These are phyloP conservation scores for Crotalus tigris DNA, from an alignment of 2,113 vertebrate genomes.

Conservation along the genomic window DNA sequence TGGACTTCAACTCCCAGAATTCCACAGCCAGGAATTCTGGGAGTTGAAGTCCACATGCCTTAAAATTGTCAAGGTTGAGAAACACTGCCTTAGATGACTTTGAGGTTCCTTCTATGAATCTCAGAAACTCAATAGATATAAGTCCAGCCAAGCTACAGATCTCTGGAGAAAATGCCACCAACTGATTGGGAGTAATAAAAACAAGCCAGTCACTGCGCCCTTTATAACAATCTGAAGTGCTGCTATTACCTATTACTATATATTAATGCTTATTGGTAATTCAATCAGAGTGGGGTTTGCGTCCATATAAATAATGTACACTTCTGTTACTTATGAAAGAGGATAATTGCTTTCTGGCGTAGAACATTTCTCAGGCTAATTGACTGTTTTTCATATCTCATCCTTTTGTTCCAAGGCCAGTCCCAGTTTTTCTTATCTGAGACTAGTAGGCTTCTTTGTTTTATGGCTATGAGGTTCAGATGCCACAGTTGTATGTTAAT, in stretches of 20 bases:
- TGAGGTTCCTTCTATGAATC: too few species aligned
- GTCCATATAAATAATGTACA: neutral
- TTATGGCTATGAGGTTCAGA: neutral
- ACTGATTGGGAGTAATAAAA: neutral
- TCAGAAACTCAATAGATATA: neutral
- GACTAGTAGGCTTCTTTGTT: neutral
- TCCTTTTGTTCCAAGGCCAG: neutral
- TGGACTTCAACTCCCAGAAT: too few species aligned
- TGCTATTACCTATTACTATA: neutral
- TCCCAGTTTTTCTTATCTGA: neutral
- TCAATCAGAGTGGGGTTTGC: neutral
- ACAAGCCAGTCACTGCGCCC: neutral
- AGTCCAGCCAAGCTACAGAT: neutral
- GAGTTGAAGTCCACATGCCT: too few species aligned
- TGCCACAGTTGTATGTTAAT: neutral
- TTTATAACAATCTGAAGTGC: neutral
- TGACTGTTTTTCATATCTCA: neutral
- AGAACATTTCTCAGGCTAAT: neutral
- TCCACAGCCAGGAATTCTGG: too few species aligned
- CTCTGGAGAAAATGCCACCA: neutral
- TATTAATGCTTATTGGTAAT: conserved; percentile 7
- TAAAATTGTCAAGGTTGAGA: too few species aligned
- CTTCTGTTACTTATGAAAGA: neutral
- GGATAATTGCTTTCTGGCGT: neutral
- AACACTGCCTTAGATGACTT: too few species aligned